Evolutionary conservation across 1,140 invertebrate genomes (phyloP).

Genomic region (Neodiprion pinetum): DNA sequence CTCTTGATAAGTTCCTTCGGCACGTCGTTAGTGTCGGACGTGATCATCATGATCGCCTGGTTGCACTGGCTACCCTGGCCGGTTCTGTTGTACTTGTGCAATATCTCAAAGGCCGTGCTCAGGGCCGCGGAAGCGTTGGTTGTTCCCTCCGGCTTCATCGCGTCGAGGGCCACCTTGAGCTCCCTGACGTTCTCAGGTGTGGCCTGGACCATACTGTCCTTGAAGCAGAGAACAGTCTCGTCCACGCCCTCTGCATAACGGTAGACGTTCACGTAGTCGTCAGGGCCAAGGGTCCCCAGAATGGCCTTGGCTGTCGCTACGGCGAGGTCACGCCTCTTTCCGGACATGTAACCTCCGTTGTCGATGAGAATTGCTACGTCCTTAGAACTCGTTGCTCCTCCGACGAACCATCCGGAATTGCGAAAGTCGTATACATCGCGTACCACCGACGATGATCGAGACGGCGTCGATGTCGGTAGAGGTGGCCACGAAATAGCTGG

Average conservation of each 20-base stretch:
- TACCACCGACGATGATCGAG: constrained; percentile 60
- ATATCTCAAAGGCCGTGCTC: constrained; percentile 88
- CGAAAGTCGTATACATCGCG: constrained; percentile 88
- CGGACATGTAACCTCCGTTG: constrained; percentile 86
- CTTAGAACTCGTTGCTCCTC: constrained; percentile 95
- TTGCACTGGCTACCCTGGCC: constrained; percentile 91
- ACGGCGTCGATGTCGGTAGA: constrained; percentile 62
- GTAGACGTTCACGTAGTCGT: constrained; percentile 97
- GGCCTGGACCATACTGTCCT: constrained; percentile 86
- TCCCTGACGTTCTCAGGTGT: constrained; percentile 87
- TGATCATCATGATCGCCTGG: constrained; percentile 95
- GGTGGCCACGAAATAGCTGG: constrained; percentile 78
- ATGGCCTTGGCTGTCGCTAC: constrained; percentile 86
- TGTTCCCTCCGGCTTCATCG: constrained; percentile 73
- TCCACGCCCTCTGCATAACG: constrained; percentile 78
- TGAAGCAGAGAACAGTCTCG: constrained; percentile 85
- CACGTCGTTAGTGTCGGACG: constrained; percentile 80
- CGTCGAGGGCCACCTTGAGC: constrained; percentile 77
- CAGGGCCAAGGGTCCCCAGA: constrained; percentile 92
- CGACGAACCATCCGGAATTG: constrained; percentile 90
- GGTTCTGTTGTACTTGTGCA: constrained; percentile 86
- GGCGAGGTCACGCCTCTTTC: constrained; percentile 83
- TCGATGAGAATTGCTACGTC: constrained; percentile 94
- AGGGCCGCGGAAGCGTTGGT: constrained; percentile 95
- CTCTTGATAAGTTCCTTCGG: constrained; percentile 80